A percentile compares a stretch with the other conserved stretches of the same genome.
Evolutionary conservation across 2,888 invertebrate species (phyloP).

Genomic region (Tanytarsus gracilentus): DNA sequence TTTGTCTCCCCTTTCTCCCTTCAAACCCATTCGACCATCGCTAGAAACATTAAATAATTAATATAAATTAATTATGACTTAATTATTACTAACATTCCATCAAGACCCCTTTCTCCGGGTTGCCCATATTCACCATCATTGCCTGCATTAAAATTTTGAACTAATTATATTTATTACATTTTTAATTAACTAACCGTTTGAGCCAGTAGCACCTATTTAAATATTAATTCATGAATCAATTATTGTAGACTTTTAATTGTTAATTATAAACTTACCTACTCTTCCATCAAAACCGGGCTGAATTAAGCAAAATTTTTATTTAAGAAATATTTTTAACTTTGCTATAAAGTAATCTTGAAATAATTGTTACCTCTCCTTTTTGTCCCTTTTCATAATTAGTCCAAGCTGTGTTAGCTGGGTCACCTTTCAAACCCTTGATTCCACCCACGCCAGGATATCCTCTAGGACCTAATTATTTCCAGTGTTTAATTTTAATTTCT

Average conservation of each 20-base stretch:
- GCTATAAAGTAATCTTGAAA: background rate
- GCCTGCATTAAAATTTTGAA: conserved; percentile 42
- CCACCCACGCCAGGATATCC: conserved; percentile 35
- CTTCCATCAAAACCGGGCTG: conserved; percentile 38
- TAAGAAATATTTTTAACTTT: background rate
- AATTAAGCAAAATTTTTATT: background rate
- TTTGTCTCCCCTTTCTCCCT: conserved; percentile 60
- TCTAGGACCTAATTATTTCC: no score
- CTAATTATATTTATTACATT: no score
- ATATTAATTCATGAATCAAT: no score
- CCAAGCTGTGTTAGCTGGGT: conserved; percentile 51
- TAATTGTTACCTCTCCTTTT: conserved; percentile 59
- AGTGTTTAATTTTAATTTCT: no score
- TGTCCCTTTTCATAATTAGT: conserved; percentile 61
- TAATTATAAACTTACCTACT: conserved; percentile 36
- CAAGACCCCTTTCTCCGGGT: conserved; percentile 58
- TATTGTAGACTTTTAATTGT: background rate
- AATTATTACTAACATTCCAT: conserved; percentile 52
- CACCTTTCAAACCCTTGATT: conserved; percentile 64
- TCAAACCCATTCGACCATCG: conserved; percentile 55
- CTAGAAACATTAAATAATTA: background rate
- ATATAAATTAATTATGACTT: conserved; percentile 36
- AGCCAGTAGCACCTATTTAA: no score
- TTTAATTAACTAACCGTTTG: no score
- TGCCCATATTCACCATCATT: conserved; percentile 60